These are phyloP conservation scores for Cyclargus thomasi DNA, from an alignment of 1,140 invertebrate genomes.

Conservation along the genomic window DNA sequence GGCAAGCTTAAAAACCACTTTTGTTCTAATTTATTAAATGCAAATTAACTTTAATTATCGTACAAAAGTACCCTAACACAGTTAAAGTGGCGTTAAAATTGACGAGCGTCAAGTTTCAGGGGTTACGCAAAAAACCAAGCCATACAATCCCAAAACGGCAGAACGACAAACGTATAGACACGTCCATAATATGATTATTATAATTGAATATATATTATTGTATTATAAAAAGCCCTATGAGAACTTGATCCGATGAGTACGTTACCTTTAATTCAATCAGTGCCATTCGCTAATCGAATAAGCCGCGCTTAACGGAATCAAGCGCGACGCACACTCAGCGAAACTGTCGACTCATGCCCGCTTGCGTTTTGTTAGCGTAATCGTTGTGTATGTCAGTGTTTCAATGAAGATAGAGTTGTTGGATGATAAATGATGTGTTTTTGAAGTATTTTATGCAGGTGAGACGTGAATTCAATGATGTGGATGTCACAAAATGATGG, in stretches of 20 bases:
- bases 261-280: constrained; percentile 70
- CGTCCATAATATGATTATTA: not conserved
- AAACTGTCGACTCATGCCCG: constrained; percentile 31
- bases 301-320: constrained; percentile 57
- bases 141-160: constrained; percentile 5
- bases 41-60: too few relatives aligned
- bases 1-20: too few relatives aligned
- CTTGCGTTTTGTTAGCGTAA: constrained; percentile 20
- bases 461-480: too few relatives aligned
- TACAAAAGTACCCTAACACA: not conserved
- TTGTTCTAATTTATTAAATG: too few relatives aligned
- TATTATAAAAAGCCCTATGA: constrained; percentile 44
- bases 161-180: not conserved
- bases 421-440: not conserved
- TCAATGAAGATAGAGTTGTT: not conserved
- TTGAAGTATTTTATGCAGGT: not conserved
- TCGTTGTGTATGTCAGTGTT: not conserved
- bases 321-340: constrained; percentile 38
- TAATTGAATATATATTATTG: constrained; percentile 10
- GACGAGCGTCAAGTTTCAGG: not conserved
- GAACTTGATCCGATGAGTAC: constrained; percentile 49
- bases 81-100: constrained; percentile 1
- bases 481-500: too few relatives aligned
- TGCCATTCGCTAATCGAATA: constrained; percentile 65
- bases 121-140: not conserved